Percentiles rank a stretch among this genome's conserved stretches.
Conservation (phyloP, 2,888 invertebrate genomes). For the Rhimphoctona megacephalus region DNA sequence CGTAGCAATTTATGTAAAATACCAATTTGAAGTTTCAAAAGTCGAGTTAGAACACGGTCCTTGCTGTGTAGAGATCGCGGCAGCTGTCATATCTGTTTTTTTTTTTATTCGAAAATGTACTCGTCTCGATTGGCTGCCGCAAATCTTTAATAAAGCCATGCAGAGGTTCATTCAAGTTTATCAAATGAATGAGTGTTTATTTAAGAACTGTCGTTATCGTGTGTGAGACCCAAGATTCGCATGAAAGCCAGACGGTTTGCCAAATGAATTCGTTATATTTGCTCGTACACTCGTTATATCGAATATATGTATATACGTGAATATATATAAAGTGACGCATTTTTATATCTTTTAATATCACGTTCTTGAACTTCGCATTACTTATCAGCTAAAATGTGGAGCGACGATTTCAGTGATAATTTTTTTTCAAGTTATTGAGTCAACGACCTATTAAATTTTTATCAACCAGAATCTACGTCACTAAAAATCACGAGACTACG, state of each 20-base stretch:
- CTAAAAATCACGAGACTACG: neutral
- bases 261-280: neutral
- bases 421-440: neutral
- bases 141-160: no score
- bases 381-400: conserved; percentile 8
- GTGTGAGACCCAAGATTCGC: neutral
- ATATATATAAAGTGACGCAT: neutral
- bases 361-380: conserved; percentile 21
- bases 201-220: conserved; percentile 33
- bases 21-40: no score
- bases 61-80: no score
- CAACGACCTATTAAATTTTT: neutral
- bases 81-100: no score
- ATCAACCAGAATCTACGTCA: neutral
- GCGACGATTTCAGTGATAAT: neutral
- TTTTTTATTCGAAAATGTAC: no score
- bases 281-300: neutral
- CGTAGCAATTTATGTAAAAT: no score
- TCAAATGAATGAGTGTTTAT: conserved; percentile 32
- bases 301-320: neutral
- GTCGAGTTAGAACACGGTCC: no score
- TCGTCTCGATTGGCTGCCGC: no score
- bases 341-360: neutral
- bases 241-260: conserved; percentile 35
- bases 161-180: conserved; percentile 48